Evolutionary conservation across 2,888 invertebrate genomes (phyloP).

Genomic region (Amaurobius ferox): DNA sequence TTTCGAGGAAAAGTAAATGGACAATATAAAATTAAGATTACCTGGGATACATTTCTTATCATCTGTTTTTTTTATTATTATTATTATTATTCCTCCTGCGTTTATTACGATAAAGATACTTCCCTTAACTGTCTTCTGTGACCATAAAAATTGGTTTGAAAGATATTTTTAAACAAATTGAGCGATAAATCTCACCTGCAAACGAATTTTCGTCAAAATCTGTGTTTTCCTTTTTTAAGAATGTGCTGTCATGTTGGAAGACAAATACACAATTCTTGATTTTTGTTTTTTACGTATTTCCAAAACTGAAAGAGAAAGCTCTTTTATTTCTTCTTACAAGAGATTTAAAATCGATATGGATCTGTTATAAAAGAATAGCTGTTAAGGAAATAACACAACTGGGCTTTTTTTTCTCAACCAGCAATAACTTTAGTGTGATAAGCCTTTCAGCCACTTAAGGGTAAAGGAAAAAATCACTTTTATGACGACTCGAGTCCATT

Average conservation of each 20-base stretch:
- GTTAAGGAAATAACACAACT: background rate
- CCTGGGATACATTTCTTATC: no score
- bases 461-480: background rate
- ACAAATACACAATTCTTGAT: background rate
- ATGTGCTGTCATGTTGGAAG: background rate
- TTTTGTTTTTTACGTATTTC: background rate
- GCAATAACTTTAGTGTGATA: background rate
- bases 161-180: background rate
- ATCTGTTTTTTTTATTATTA: no score
- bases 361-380: background rate
- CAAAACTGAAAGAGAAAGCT: background rate
- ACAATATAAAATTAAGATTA: no score
- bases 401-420: background rate
- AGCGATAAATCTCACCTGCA: background rate
- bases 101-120: no score
- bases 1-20: no score
- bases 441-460: background rate
- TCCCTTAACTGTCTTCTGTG: no score
- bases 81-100: no score
- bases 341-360: background rate
- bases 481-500: background rate
- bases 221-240: background rate
- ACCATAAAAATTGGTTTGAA: no score
- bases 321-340: background rate
- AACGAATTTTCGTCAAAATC: background rate